Evolutionary conservation across 2,797 vertebrate species (phyloP).

Genomic region (Danio kyathit): DNA sequence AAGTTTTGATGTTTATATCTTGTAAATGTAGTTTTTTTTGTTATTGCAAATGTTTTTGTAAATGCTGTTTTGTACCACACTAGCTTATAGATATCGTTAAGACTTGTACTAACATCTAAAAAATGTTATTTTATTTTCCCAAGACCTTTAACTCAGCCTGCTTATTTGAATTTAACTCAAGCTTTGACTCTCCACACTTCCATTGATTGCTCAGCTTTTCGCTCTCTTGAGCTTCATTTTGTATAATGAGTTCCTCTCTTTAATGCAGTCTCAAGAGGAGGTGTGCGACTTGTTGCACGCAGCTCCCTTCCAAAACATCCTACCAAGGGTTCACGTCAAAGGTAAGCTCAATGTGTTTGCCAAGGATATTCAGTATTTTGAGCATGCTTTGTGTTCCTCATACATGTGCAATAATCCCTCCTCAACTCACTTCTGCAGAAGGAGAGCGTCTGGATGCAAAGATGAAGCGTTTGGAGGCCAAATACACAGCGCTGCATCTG

Average conservation of each 20-base stretch:
- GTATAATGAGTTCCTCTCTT: neutral
- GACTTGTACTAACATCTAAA: too few relatives aligned
- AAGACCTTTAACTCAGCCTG: neutral
- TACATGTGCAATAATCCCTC: slow-evolving; percentile 3
- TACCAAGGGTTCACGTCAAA: slow-evolving; percentile 96
- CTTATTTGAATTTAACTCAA: slow-evolving; percentile 8
- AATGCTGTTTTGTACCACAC: too few relatives aligned
- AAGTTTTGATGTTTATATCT: too few relatives aligned
- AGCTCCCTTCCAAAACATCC: slow-evolving; percentile 97
- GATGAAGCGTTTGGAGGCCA: slow-evolving; percentile 98
- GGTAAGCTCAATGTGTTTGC: slow-evolving; percentile 74
- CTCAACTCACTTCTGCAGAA: slow-evolving; percentile 77
- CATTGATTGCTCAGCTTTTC: neutral
- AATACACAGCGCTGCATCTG: slow-evolving; percentile 94
- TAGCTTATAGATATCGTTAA: too few relatives aligned
- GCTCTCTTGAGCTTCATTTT: neutral
- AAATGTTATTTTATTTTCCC: too few relatives aligned
- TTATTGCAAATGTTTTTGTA: too few relatives aligned
- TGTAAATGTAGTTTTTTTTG: too few relatives aligned
- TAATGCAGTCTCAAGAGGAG: slow-evolving; percentile 91
- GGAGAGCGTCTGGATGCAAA: slow-evolving; percentile 97
- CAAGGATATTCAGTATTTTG: neutral
- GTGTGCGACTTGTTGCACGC: slow-evolving; percentile 97
- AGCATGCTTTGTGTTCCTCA: slow-evolving; percentile 1
- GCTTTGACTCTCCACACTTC: neutral